Evolutionary conservation across 1,140 invertebrate genomes (phyloP), one percentile per base, ranked within the genome.

Genomic region (Arctopsyche grandis): DNA sequence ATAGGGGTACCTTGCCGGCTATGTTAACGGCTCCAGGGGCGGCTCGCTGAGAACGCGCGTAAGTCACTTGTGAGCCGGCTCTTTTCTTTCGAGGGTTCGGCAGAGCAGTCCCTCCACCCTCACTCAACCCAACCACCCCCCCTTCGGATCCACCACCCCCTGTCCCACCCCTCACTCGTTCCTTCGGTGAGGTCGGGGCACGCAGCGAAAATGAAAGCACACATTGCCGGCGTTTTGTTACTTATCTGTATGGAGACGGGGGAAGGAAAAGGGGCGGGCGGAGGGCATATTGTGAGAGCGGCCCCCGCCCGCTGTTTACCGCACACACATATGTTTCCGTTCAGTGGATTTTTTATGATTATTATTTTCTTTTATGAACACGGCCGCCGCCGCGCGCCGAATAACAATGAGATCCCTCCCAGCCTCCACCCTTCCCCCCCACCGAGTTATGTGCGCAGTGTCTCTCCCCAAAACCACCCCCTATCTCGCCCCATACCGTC

Each of bases 351-450:
- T 83, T 83, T 83, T 83, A 83, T 83, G 81, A 83, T 83, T 83
- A 83, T 83, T 83, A 83, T 83, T 83, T 83, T 83, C 81, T 83
- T 83, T 83, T 83, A 83, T 83, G 81, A 83, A 83, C 79, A 79
- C 81, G 73, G 79, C 79, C 46, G 24, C 77, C 69, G 79, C 74
- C 66, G 69, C 77, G 79, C 75, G 60, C 69, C 38, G 81, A 83
- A 83, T 83, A 83, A 81, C 81, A 83, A 83, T 80, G 81, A 83
- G 81, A 79, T 56, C 52, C 22, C 16, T 12, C 10, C 24, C 38
- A 16, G 4, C 5, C 1, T 21, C 24, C 60, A 22, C 38, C n/a
- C 69, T 7, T 3, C 29, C 63, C 5, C 16, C n/a, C 26, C 1
- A 1, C 9, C 19, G 60, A 29, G 48, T 52, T 52, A 12, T 52